A percentile compares a stretch with the other conserved stretches of the same genome.
Conservation (phyloP, 2,113 vertebrate species). For the Mormyrus iriodes region DNA sequence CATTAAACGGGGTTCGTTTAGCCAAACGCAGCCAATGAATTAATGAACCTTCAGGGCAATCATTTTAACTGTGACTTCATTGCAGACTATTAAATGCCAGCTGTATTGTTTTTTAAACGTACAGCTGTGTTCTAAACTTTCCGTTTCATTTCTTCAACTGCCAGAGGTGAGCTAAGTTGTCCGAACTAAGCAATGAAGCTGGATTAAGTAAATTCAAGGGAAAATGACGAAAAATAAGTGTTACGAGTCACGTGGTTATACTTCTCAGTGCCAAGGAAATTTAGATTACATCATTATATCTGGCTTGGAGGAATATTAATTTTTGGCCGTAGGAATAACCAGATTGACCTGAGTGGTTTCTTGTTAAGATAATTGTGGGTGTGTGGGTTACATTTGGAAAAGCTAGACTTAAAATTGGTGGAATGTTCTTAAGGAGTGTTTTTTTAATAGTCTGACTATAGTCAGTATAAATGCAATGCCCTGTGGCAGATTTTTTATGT, state of each 20-base stretch:
- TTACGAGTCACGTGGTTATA: not conserved
- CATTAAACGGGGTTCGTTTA: not conserved
- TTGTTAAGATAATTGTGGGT: not conserved
- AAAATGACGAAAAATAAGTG: not conserved
- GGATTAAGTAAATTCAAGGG: not conserved
- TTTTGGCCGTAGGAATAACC: not conserved
- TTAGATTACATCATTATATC: not conserved
- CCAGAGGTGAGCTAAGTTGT: not conserved
- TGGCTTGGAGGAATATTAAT: not conserved
- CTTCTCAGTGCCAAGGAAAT: not conserved
- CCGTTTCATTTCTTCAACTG: not conserved
- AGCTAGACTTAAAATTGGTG: not conserved
- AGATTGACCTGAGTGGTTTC: not conserved
- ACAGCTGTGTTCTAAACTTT: not conserved
- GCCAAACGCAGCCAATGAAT: not conserved
- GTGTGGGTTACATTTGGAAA: not conserved
- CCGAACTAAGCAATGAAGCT: not conserved
- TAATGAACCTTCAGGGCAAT: not conserved
- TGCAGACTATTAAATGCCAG: not conserved
- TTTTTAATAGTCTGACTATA: not conserved
- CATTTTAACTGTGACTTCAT: not conserved
- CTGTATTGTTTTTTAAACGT: not conserved
- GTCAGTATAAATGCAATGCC: not conserved
- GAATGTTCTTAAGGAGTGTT: not conserved
- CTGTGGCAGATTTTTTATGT: not conserved